Conservation (phyloP, 2,888 invertebrate species). For the Calliscelio sp. region DNA sequence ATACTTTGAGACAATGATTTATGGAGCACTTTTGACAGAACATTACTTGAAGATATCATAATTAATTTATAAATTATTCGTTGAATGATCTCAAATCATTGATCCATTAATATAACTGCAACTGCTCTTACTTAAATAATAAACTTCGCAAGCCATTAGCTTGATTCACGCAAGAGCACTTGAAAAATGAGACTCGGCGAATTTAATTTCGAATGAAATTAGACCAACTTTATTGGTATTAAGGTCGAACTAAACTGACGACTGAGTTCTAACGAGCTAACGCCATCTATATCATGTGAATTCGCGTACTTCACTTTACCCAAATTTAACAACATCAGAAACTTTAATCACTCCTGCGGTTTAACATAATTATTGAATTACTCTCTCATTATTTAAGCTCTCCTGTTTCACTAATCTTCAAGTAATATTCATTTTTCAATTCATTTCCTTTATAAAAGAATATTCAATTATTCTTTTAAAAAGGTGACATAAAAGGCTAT, state of each 20-base stretch:
- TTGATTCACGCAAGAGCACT: background rate
- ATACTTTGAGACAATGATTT: too few species aligned
- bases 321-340: background rate
- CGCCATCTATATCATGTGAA: conserved; percentile 3
- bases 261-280: background rate
- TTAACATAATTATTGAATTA: too few species aligned
- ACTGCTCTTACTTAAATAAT: background rate
- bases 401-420: background rate
- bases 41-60: too few species aligned
- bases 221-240: conserved; percentile 20
- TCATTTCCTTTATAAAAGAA: too few species aligned
- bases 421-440: too few species aligned
- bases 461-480: too few species aligned
- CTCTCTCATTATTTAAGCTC: background rate
- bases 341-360: background rate
- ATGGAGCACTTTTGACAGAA: too few species aligned
- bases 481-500: too few species aligned
- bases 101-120: too few species aligned
- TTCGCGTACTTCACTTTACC: background rate
- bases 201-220: conserved; percentile 24
- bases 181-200: background rate
- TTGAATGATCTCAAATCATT: too few species aligned
- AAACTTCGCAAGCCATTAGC: background rate
- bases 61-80: too few species aligned
- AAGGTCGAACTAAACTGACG: conserved; percentile 7